A percentile compares a stretch with the other conserved stretches of the same genome.
Evolutionary conservation across 2,888 invertebrate genomes (phyloP).

Genomic region (Drosophila mulleri): DNA sequence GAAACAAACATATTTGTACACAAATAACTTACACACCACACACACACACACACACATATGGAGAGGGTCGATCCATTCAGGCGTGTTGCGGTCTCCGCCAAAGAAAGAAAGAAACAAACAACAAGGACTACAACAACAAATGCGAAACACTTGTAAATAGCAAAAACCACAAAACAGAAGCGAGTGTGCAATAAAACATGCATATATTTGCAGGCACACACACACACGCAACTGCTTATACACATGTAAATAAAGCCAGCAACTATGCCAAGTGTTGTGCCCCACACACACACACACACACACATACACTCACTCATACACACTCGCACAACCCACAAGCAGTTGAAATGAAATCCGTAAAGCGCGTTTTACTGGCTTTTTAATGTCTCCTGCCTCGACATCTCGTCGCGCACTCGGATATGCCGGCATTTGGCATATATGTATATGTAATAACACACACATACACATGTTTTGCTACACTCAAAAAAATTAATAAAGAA

Average conservation of each 20-base stretch:
- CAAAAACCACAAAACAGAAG: slow-evolving; percentile 74
- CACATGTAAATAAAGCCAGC: slow-evolving; percentile 48
- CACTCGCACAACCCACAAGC: slow-evolving; percentile 6
- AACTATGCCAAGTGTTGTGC: slow-evolving; percentile 68
- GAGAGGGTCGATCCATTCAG: slow-evolving; percentile 52
- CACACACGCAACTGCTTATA: slow-evolving; percentile 17
- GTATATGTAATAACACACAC: slow-evolving; percentile 26
- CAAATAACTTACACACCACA: slow-evolving; percentile 57
- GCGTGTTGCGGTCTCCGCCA: slow-evolving; percentile 53
- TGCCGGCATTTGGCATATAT: slow-evolving; percentile 49
- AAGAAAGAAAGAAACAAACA: slow-evolving; percentile 39
- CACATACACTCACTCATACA: background rate
- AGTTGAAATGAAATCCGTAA: slow-evolving; percentile 77
- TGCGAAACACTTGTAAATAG: slow-evolving; percentile 78
- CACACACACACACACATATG: slow-evolving; percentile 30
- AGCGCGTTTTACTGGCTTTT: slow-evolving; percentile 80
- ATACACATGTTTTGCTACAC: slow-evolving; percentile 10
- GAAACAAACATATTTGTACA: slow-evolving; percentile 72
- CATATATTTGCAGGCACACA: slow-evolving; percentile 66
- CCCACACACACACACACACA: slow-evolving; percentile 39
- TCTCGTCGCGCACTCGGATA: slow-evolving; percentile 53
- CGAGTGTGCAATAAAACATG: slow-evolving; percentile 79
- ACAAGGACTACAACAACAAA: slow-evolving; percentile 12
- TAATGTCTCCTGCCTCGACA: slow-evolving; percentile 68
- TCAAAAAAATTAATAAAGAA: background rate